Evolutionary conservation across 2,113 vertebrate species (phyloP).

Genomic region (Puffinus mauretanicus): DNA sequence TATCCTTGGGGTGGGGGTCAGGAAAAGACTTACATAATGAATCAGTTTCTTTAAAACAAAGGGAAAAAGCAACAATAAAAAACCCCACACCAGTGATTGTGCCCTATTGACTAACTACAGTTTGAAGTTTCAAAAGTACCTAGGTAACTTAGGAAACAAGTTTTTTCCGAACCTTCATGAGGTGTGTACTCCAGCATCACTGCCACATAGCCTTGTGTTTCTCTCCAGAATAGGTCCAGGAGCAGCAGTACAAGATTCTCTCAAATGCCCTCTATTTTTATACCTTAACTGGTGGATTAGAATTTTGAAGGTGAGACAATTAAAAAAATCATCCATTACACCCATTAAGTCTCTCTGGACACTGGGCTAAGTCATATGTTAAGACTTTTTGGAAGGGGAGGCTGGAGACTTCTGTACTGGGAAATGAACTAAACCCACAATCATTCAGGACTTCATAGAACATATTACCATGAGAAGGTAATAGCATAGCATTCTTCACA

Average conservation of each 20-base stretch:
- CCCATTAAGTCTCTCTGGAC: neutral
- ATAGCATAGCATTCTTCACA: neutral
- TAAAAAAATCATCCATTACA: neutral
- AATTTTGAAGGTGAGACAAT: neutral
- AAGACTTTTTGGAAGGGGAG: neutral
- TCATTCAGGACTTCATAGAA: neutral
- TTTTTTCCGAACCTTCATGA: neutral
- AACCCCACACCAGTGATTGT: neutral
- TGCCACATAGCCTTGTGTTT: accelerated
- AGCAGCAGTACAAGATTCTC: neutral
- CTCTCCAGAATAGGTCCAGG: neutral
- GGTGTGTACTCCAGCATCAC: neutral
- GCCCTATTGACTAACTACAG: neutral
- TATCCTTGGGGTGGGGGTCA: neutral
- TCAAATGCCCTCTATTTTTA: neutral
- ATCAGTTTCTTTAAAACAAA: neutral
- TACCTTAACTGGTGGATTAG: neutral
- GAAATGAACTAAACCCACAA: neutral
- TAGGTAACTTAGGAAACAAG: neutral
- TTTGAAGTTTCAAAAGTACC: neutral
- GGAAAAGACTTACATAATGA: neutral
- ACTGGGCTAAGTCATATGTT: neutral
- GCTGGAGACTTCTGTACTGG: neutral
- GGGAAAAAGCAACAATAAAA: neutral
- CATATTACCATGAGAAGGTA: neutral